Conservation (phyloP, 2,888 invertebrate genomes). For the Tineola bisselliella region DNA sequence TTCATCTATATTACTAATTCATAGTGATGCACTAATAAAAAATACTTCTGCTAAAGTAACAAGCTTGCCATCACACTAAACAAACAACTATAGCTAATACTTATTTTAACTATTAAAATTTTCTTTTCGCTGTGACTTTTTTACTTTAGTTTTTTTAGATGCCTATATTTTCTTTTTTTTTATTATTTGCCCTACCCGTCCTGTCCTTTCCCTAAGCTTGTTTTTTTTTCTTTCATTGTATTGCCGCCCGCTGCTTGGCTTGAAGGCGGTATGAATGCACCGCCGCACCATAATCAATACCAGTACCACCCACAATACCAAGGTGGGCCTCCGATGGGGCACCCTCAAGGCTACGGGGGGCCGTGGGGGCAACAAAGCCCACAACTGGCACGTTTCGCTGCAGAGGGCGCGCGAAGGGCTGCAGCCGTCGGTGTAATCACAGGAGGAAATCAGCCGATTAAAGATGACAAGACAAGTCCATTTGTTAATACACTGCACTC, state of each 20-base stretch:
- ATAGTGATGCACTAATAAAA: constrained; percentile 10
- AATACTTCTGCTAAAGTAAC: constrained; percentile 5
- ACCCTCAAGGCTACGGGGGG: constrained; percentile 23
- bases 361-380: constrained; percentile 35
- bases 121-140: background rate
- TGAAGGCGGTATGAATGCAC: constrained; percentile 69
- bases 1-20: constrained; percentile 7
- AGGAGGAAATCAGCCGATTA: constrained; percentile 29
- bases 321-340: constrained; percentile 42
- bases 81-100: background rate
- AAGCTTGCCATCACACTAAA: constrained; percentile 11
- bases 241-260: constrained; percentile 65
- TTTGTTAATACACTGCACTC: constrained; percentile 90
- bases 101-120: constrained; percentile 4
- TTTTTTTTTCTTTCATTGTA: constrained; percentile 67
- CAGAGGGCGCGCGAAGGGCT: constrained; percentile 55
- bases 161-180: constrained; percentile 16
- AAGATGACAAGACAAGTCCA: constrained; percentile 80
- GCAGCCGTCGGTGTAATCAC: constrained; percentile 26
- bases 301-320: constrained; percentile 64
- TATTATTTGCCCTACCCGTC: constrained; percentile 44
- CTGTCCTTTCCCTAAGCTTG: constrained; percentile 61
- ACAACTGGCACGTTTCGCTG: constrained; percentile 54
- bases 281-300: constrained; percentile 66
- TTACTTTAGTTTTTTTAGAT: background rate